Evolutionary conservation across 2,888 invertebrate species (phyloP), one percentile per base, ranked within the genome.

Genomic region (Lasioglossum oenotherae): DNA sequence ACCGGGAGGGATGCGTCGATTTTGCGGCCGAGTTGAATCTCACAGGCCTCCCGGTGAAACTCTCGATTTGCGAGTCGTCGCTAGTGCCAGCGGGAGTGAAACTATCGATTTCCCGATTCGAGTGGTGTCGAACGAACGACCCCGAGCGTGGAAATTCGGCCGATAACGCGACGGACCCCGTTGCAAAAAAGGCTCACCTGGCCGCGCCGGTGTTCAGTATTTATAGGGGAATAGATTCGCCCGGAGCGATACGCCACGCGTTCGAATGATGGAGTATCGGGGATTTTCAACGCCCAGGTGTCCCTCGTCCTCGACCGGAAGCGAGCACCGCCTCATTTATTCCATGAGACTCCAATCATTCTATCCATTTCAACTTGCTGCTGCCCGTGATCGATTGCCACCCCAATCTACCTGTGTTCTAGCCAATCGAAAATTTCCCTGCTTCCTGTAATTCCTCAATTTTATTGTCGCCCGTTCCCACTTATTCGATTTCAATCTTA

Each of bases 101-200:
- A 31, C 72, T 79, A 85, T 85, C 84, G 84, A 85, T 85, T 85
- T 81, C 73, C 38, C 35, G 31, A 10, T 69, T 64, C 57, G 74
- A 75, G 19, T 6, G 23, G 23, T 60, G 74, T 60, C 69, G 78
- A 78, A 74, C 77, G 73, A 84, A 74, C 78, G 4, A 44, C 44
- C 67, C 41, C 73, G 67, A 23, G 60, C 41, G 41, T 74, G 74
- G 57, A 77, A 84, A 84, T 81, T 81, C 31, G 41, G 31, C 49
- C 46, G 78, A 74, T 38, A 74, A 57, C 64, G 31, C 5, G 57
- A 4, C 57, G 57, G 12, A n/a, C 1, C 44, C 35, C 41, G 38
- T 19, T 41, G 27, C 23, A 57, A 81, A 78, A 78, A n/a, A 14
- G 31, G 23, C 8, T 72, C 41, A 57, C n/a, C 23, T 41, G 35